Evolutionary conservation across 2,113 vertebrate species (phyloP).

Genomic region (Aspiorhynchus laticeps): DNA sequence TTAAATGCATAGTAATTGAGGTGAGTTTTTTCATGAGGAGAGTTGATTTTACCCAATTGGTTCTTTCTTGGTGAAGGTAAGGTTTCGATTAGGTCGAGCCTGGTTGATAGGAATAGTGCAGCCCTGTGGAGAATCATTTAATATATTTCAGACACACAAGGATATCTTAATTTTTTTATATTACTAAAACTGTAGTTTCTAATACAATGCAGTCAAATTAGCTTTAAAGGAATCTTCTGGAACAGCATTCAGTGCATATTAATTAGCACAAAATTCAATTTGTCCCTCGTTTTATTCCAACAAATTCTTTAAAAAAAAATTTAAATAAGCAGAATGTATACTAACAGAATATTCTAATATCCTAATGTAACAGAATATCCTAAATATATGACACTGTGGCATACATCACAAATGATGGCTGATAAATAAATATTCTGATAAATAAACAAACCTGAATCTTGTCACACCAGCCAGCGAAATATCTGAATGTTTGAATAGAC

Average conservation of each 20-base stretch:
- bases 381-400: background rate
- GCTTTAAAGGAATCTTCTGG: background rate
- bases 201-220: background rate
- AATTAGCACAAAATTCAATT: background rate
- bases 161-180: background rate
- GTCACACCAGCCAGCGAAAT: slow-evolving; percentile 84
- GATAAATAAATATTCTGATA: background rate
- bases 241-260: background rate
- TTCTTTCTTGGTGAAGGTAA: slow-evolving; percentile 81
- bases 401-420: background rate
- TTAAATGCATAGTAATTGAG: background rate
- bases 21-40: background rate
- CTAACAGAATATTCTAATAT: background rate
- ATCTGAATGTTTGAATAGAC: slow-evolving; percentile 84
- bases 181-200: background rate
- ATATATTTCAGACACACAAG: background rate
- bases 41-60: slow-evolving; percentile 77
- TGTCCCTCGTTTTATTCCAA: background rate
- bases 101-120: slow-evolving; percentile 84
- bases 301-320: background rate
- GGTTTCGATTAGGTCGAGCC: slow-evolving; percentile 82
- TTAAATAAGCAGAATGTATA: background rate
- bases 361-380: background rate
- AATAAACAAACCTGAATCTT: slow-evolving; percentile 77
- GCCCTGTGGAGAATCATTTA: slow-evolving; percentile 65